Evolutionary conservation across 1,140 invertebrate genomes (phyloP).

Genomic region (Idris sp.): DNA sequence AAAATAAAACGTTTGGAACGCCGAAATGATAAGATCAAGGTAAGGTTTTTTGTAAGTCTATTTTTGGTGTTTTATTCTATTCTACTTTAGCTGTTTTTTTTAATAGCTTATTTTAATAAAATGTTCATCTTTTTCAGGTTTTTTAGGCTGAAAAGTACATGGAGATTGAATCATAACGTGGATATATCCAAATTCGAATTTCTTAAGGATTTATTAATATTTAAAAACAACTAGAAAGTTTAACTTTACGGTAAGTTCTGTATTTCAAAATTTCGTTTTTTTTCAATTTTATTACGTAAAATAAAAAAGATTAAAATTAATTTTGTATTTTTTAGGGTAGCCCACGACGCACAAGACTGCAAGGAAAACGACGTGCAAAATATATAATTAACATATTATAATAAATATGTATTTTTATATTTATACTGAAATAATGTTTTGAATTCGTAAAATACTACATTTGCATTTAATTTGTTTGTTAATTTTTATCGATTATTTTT

Average conservation of each 20-base stretch:
- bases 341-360: conserved; percentile 10
- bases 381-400: conserved; percentile 17
- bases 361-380: conserved; percentile 9
- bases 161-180: conserved; percentile 9
- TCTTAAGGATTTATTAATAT: conserved; percentile 19
- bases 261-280: conserved; percentile 2
- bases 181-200: conserved; percentile 10
- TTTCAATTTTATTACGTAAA: conserved; percentile 7
- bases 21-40: conserved; percentile 21
- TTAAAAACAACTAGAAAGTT: conserved; percentile 14
- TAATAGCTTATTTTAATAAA: conserved; percentile 13
- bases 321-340: conserved; percentile 18
- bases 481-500: conserved; percentile 3
- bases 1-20: conserved; percentile 23
- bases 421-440: conserved; percentile 12
- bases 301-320: conserved; percentile 13
- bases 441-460: conserved; percentile 12
- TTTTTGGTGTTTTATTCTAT: conserved; percentile 4
- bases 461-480: conserved; percentile 11
- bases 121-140: conserved; percentile 9
- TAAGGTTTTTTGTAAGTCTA: conserved; percentile 12
- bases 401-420: conserved; percentile 14
- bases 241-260: conserved; percentile 9
- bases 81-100: background rate
- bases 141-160: conserved; percentile 13